These are phyloP conservation scores for Drosophila busckii DNA, from an alignment of 1,140 invertebrate species.

Conservation along the genomic window DNA sequence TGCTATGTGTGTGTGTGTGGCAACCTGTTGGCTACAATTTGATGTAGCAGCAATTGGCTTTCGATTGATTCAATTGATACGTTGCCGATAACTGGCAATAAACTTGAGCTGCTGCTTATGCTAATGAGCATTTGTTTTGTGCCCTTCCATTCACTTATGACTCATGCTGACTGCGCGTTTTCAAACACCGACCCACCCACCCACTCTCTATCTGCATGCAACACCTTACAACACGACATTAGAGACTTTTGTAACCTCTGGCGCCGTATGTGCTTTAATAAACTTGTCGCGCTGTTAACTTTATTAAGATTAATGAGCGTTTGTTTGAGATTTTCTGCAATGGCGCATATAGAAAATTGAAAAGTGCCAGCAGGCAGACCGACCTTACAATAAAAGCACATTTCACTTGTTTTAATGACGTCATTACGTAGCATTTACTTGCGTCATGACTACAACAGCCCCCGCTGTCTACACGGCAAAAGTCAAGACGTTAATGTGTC, in stretches of 20 bases:
- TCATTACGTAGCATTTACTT: conserved; percentile 74
- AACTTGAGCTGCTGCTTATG: conserved; percentile 45
- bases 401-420: conserved; percentile 76
- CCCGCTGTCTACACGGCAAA: conserved; percentile 23
- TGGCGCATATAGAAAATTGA: conserved; percentile 50
- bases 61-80: conserved; percentile 25
- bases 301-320: conserved; percentile 73
- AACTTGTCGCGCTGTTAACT: conserved; percentile 73
- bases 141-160: conserved; percentile 4
- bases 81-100: conserved; percentile 22
- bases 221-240: conserved; percentile 8
- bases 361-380: conserved; percentile 41
- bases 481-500: conserved; percentile 77
- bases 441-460: conserved; percentile 33
- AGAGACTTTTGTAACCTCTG: conserved; percentile 16
- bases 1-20: not conserved
- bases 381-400: conserved; percentile 67
- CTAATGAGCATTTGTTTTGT: conserved; percentile 54
- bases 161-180: conserved; percentile 38
- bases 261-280: conserved; percentile 66
- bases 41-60: conserved; percentile 11
- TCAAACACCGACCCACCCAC: conserved; percentile 37
- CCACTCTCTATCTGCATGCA: not conserved
- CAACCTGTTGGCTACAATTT: conserved; percentile 38
- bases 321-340: conserved; percentile 46